Evolutionary conservation across 2,888 invertebrate species (phyloP), one percentile per base, ranked within the genome.

Genomic region (Neoascia interrupta): DNA sequence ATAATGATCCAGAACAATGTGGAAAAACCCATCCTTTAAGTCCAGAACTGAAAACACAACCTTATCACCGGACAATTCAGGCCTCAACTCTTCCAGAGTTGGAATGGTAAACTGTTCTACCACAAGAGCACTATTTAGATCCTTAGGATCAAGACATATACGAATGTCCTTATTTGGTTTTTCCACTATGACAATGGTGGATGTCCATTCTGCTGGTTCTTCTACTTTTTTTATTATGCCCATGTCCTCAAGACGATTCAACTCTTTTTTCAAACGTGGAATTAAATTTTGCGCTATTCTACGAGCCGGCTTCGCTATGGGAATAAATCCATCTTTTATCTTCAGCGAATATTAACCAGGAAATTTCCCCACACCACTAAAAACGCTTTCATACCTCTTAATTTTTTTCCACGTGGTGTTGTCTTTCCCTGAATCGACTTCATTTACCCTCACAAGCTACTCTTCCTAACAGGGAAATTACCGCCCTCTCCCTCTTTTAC

Each of bases 1-100:
- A 13, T 58, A 47, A 6, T 3, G 16, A 28, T 73, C 63, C 16
- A 79, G 23, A n/a, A 23, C 13, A 51, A 69, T 49, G 13, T 70
- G 64, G 10, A 58, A 76, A 8, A 54, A 70, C 5, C 75, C 76
- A 51, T 79, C 70, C 21, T 79, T 72, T 10, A 70, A 41, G 45
- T 76, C 70, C 21, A 70, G 53, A 36, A 60, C 66, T 10, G 61
- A 41, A 63, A 53, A 69, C n/a, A 61, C 28, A 10, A 16, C 47
- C 60, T 51, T 51, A 21, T 39, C 56, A n/a, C n/a, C n/a, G 18
- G 47, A 16, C 23, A 69, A 31, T 13, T 43, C 16, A 6, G 66
- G 36, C 18, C 56, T 63, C 15, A 75, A 23, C 6, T 69, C 45
- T 26, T 60, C 61, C 8, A 66, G 31, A 13, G 47, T 72, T 5